Conservation (phyloP, 1,140 invertebrate species). For the Trachymyrmex cornetzi region DNA sequence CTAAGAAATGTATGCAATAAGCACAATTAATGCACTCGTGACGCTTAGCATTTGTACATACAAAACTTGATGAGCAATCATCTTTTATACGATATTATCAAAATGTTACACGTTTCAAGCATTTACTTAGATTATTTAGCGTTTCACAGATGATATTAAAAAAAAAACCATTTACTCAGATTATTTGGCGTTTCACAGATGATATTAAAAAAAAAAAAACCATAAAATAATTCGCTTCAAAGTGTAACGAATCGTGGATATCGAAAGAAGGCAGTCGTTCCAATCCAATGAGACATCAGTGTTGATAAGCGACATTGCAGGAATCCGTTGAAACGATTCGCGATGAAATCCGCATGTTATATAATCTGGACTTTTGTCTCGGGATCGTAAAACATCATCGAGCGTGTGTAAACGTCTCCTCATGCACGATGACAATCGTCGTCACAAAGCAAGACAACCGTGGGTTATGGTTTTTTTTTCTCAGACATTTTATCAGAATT, state of each 20-base stretch:
- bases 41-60: not conserved
- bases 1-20: not conserved
- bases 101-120: conserved; percentile 5
- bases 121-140: conserved; percentile 20
- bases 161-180: conserved; percentile 18
- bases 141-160: not conserved
- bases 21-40: not conserved
- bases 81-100: conserved; percentile 6
- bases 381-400: not conserved
- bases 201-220: not conserved
- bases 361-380: conserved; percentile 26
- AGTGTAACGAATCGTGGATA: conserved; percentile 11
- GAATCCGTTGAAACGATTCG: conserved; percentile 3
- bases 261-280: not conserved
- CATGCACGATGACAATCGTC: conserved; percentile 29
- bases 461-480: conserved; percentile 77
- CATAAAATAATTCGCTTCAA: not conserved
- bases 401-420: not conserved
- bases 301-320: conserved; percentile 2
- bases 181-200: not conserved
- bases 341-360: conserved; percentile 18
- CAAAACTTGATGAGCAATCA: conserved; percentile 11
- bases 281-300: conserved; percentile 19
- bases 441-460: conserved; percentile 68
- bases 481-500: conserved; percentile 87